These are phyloP conservation scores for Scolopax rusticola DNA, from an alignment of 2,797 vertebrate genomes.

Conservation along the genomic window DNA sequence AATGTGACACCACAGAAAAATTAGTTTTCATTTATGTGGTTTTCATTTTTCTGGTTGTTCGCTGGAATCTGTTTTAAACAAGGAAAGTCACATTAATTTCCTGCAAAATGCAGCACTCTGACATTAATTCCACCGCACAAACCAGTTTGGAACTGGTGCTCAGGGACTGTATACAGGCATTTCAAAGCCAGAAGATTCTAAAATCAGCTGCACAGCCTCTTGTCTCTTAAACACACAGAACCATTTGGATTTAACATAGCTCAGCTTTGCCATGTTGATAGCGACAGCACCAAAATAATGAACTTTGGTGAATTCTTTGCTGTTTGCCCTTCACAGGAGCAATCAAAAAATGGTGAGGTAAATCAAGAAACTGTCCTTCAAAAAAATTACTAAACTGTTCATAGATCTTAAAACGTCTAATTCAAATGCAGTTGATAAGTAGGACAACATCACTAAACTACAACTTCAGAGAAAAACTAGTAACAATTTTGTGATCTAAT, in stretches of 20 bases:
- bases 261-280: neutral
- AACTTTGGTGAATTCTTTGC: neutral
- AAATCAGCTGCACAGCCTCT: neutral
- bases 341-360: neutral
- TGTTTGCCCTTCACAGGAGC: neutral
- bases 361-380: neutral
- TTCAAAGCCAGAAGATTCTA: neutral
- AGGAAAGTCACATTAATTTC: neutral
- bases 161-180: neutral
- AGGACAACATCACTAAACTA: neutral
- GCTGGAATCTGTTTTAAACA: neutral
- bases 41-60: neutral
- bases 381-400: neutral
- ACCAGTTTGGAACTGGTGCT: neutral
- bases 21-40: neutral
- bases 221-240: neutral
- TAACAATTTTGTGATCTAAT: neutral
- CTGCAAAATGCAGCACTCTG: neutral
- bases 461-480: neutral
- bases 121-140: neutral
- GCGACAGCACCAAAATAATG: neutral
- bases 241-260: neutral
- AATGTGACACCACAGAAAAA: neutral
- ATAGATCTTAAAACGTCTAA: neutral
- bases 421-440: neutral